Evolutionary conservation across 2,113 vertebrate genomes (phyloP).

Genomic region (Ctenodactylus gundi): DNA sequence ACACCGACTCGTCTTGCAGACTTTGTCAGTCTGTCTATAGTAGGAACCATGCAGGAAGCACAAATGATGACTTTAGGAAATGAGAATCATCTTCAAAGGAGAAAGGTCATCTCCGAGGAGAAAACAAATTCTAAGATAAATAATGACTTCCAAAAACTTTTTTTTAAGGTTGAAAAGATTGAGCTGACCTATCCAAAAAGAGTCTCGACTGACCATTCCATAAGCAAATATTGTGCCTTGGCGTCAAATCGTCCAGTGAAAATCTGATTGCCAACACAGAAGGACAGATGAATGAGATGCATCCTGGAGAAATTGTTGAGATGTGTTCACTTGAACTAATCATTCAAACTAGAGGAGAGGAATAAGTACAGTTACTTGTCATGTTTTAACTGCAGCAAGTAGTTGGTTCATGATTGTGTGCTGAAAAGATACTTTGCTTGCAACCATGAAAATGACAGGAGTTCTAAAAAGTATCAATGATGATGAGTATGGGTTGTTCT

Average conservation of each 20-base stretch:
- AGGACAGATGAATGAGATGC: neutral
- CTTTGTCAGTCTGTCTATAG: conserved; percentile 40
- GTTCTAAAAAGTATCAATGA: neutral
- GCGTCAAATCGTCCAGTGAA: neutral
- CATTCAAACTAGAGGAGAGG: neutral
- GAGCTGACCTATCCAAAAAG: neutral
- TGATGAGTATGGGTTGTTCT: neutral
- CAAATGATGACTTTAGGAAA: neutral
- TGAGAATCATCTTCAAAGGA: conserved; percentile 45
- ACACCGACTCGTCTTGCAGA: neutral
- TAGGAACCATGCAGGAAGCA: neutral
- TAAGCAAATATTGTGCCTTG: neutral
- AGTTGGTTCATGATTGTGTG: neutral
- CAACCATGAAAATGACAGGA: neutral
- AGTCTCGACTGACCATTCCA: neutral
- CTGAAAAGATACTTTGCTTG: conserved; percentile 24
- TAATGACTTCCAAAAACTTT: conserved; percentile 48
- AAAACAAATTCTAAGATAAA: conserved; percentile 46
- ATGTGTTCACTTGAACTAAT: neutral
- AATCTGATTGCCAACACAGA: conserved; percentile 6
- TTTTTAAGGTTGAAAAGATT: conserved; percentile 46
- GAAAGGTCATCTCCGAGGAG: neutral
- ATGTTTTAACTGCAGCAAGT: neutral
- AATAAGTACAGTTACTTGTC: neutral
- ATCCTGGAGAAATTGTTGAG: neutral